phyloP scores from a whole-genome alignment of 1,140 invertebrate genomes.

The Gryllus bimaculatus region DNA sequence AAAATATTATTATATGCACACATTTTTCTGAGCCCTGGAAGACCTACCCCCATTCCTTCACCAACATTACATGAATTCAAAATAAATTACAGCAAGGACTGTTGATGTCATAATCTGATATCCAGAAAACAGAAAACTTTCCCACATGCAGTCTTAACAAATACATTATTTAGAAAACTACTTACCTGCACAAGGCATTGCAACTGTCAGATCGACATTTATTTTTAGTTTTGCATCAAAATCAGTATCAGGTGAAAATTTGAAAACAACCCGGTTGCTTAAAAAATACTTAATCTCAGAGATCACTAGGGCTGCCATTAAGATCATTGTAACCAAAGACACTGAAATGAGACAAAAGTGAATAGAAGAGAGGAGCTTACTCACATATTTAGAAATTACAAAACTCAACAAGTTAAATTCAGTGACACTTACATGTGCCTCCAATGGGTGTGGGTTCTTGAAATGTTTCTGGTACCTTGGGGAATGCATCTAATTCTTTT shows the following conservation, averaged over 20 bases:
- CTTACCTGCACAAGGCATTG: constrained; percentile 75
- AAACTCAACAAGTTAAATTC: background rate
- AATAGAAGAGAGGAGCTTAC: background rate
- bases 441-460: constrained; percentile 71
- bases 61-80: too few species aligned
- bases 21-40: too few species aligned
- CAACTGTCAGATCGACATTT: constrained; percentile 89
- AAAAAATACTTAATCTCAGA: constrained; percentile 79
- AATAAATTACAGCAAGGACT: too few species aligned
- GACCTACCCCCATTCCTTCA: too few species aligned
- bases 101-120: too few species aligned
- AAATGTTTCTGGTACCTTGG: constrained; percentile 78
- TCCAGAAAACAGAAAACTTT: too few species aligned
- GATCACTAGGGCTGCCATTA: constrained; percentile 70
- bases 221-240: constrained; percentile 81
- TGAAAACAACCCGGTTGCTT: constrained; percentile 71
- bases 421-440: constrained; percentile 55
- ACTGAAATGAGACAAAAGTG: constrained; percentile 45
- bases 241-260: constrained; percentile 84
- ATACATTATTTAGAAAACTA: too few species aligned
- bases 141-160: too few species aligned
- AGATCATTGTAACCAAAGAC: constrained; percentile 65
- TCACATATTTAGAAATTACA: background rate
- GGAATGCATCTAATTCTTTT: constrained; percentile 81
- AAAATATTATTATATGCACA: too few species aligned